Evolutionary conservation across 2,797 vertebrate genomes (phyloP).

Genomic region (Crenuchus spilurus): DNA sequence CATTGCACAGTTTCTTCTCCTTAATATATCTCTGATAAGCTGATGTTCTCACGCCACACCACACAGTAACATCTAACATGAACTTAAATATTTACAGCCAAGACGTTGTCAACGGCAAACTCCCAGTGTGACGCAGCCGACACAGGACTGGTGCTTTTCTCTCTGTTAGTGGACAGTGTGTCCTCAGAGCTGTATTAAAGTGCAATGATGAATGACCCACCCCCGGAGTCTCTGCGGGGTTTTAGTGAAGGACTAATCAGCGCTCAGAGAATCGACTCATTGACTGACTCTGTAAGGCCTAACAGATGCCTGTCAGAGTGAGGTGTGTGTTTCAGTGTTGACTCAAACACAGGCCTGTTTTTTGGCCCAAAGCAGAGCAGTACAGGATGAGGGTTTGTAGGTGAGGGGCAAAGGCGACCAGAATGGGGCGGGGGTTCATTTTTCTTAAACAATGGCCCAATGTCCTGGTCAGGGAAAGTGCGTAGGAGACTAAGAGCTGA

Average conservation of each 20-base stretch:
- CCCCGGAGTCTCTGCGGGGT: background rate
- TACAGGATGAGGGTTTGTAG: slow-evolving; percentile 43
- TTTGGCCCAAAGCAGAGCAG: slow-evolving; percentile 34
- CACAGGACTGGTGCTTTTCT: no score
- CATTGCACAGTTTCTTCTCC: no score
- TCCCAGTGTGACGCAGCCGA: no score
- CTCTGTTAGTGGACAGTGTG: no score
- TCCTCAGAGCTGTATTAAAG: no score
- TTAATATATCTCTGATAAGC: no score
- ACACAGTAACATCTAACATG: no score
- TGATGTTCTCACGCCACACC: no score
- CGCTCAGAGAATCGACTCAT: background rate
- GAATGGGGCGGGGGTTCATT: slow-evolving; percentile 8
- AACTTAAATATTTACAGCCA: no score
- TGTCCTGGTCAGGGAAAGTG: slow-evolving; percentile 62
- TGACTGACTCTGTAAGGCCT: background rate
- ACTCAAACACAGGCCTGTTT: slow-evolving; percentile 21
- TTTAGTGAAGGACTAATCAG: background rate
- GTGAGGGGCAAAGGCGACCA: slow-evolving; percentile 30
- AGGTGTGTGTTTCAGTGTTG: slow-evolving; percentile 28
- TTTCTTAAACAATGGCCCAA: slow-evolving; percentile 63
- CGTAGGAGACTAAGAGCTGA: slow-evolving; percentile 60
- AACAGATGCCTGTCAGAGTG: background rate
- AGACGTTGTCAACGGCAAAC: no score
- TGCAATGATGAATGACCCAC: background rate